These are phyloP conservation scores for Unio delphinus DNA, from an alignment of 2,888 invertebrate species.

Conservation along the genomic window DNA sequence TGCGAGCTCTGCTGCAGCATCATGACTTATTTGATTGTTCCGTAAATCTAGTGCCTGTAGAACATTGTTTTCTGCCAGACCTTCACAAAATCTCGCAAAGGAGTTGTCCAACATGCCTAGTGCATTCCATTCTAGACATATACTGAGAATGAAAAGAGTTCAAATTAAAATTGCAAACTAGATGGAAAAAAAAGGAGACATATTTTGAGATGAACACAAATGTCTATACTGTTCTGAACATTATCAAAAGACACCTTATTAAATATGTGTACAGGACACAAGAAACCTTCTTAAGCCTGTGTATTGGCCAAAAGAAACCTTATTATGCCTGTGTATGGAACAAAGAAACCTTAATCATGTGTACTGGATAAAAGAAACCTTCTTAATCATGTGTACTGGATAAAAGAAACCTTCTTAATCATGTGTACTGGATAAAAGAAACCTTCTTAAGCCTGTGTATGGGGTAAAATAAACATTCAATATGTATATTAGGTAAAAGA, in stretches of 20 bases:
- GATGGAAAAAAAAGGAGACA: not conserved
- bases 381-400: not conserved
- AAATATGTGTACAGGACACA: not conserved
- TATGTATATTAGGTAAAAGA: not conserved
- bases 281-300: not conserved
- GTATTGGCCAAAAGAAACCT: no score
- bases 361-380: not conserved
- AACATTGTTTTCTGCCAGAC: slow-evolving; percentile 60
- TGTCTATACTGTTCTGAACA: no score
- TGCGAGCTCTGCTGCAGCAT: slow-evolving; percentile 66
- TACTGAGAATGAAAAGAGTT: slow-evolving; percentile 46
- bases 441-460: no score
- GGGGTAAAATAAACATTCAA: no score
- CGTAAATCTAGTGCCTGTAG: slow-evolving; percentile 68
- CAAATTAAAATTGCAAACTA: not conserved
- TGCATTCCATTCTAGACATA: slow-evolving; percentile 71
- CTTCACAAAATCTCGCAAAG: slow-evolving; percentile 70
- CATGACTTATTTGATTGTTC: slow-evolving; percentile 71
- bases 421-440: no score
- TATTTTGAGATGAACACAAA: not conserved
- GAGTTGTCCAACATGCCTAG: slow-evolving; percentile 69
- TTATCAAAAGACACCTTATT: not conserved
- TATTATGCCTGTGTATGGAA: no score
- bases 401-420: not conserved
- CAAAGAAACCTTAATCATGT: no score